Evolutionary conservation across 2,113 vertebrate species (phyloP).

Genomic region (Tinamus guttatus): DNA sequence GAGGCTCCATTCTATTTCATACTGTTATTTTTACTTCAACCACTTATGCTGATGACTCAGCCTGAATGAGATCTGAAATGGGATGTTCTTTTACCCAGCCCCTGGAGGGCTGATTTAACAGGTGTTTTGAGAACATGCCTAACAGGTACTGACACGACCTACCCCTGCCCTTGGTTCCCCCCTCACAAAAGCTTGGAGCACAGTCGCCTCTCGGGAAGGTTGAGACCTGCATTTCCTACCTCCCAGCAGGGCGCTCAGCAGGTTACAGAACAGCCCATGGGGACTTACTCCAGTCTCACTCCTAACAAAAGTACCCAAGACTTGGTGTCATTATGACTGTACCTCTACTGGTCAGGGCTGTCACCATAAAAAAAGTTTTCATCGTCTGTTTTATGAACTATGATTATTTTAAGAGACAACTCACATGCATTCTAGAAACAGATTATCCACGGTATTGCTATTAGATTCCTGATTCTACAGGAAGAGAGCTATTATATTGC

Average conservation of each 20-base stretch:
- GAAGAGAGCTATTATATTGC: background rate
- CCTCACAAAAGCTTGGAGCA: background rate
- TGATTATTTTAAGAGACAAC: background rate
- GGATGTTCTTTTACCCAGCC: background rate
- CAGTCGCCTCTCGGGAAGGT: background rate
- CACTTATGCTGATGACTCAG: accelerated
- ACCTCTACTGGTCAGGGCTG: background rate
- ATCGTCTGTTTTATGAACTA: background rate
- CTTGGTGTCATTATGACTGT: background rate
- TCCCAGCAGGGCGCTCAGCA: background rate
- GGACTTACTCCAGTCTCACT: background rate
- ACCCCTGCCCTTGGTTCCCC: background rate
- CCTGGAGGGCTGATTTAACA: background rate
- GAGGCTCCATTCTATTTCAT: background rate
- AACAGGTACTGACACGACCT: background rate
- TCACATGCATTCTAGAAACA: background rate
- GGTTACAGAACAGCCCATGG: background rate
- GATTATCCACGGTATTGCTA: background rate
- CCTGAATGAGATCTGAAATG: background rate
- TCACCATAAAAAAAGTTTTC: background rate
- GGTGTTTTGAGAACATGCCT: background rate
- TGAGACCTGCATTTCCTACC: background rate
- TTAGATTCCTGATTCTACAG: background rate
- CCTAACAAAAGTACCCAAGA: background rate
- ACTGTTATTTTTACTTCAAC: background rate